Evolutionary conservation across 2,113 vertebrate genomes (phyloP).

Genomic region (Calypte anna): DNA sequence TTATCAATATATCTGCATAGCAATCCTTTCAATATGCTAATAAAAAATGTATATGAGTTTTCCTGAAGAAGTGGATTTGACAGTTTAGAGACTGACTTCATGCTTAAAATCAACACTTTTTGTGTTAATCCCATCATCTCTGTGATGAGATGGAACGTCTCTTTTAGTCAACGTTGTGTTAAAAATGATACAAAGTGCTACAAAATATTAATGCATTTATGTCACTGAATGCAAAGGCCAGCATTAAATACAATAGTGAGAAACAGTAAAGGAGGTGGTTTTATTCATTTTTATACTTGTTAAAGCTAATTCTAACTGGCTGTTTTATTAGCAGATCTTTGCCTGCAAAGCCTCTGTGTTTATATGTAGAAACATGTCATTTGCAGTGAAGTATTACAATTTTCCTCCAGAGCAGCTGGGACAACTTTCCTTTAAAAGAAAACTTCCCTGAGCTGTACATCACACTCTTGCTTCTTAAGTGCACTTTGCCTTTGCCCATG

Average conservation of each 20-base stretch:
- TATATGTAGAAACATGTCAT: not conserved
- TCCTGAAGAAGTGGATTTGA: not conserved
- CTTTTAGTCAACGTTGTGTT: not conserved
- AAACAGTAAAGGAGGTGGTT: not conserved
- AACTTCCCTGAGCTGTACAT: accelerated
- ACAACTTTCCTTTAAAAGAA: not conserved
- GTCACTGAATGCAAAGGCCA: not conserved
- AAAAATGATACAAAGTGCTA: not conserved
- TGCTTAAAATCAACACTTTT: not conserved
- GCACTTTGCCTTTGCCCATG: accelerated
- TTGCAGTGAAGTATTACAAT: not conserved
- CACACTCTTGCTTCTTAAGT: not conserved
- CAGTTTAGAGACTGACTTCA: not conserved
- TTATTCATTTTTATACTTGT: not conserved
- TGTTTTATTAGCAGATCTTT: not conserved
- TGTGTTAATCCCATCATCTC: not conserved
- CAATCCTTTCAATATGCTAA: not conserved
- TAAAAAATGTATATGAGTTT: accelerated
- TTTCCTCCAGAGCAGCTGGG: not conserved
- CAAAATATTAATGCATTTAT: not conserved
- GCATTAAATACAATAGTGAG: not conserved
- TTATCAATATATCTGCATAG: not conserved
- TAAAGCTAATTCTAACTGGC: not conserved
- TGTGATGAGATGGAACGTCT: not conserved
- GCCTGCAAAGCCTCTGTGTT: not conserved